These are phyloP conservation scores for cattle (Bos taurus) DNA, from an alignment of 2,113 vertebrate genomes.

Conservation along the genomic window DNA sequence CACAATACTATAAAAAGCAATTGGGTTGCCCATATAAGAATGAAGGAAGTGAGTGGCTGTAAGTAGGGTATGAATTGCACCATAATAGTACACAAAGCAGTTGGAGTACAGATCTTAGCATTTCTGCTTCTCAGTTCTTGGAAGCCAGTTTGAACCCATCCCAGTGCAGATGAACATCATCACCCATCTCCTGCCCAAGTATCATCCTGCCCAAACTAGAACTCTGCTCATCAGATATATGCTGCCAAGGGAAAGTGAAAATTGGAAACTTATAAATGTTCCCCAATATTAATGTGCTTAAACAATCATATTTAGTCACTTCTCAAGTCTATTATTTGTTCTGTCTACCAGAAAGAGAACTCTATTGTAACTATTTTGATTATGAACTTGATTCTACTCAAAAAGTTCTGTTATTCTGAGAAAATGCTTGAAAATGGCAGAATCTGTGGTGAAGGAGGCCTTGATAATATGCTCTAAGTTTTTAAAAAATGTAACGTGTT, in stretches of 20 bases:
- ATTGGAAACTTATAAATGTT: not conserved
- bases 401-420: not conserved
- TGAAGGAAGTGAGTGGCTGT: not conserved
- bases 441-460: not conserved
- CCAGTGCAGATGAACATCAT: not conserved
- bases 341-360: not conserved
- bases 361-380: not conserved
- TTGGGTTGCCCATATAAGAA: not conserved
- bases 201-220: not conserved
- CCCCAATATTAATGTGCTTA: not conserved
- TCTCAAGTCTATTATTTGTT: not conserved
- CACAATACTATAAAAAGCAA: not conserved
- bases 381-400: not conserved
- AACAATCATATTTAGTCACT: not conserved
- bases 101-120: not conserved
- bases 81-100: not conserved
- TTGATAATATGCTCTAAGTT: not conserved
- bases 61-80: not conserved
- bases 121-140: not conserved
- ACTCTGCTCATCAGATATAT: not conserved
- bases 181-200: not conserved
- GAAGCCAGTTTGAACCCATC: not conserved
- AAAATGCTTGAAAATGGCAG: not conserved
- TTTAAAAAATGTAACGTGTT: not conserved
- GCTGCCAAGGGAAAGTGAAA: not conserved